Evolutionary conservation across 2,113 vertebrate species (phyloP), one percentile per base, ranked within the genome.

Genomic region (Mellivora capensis): DNA sequence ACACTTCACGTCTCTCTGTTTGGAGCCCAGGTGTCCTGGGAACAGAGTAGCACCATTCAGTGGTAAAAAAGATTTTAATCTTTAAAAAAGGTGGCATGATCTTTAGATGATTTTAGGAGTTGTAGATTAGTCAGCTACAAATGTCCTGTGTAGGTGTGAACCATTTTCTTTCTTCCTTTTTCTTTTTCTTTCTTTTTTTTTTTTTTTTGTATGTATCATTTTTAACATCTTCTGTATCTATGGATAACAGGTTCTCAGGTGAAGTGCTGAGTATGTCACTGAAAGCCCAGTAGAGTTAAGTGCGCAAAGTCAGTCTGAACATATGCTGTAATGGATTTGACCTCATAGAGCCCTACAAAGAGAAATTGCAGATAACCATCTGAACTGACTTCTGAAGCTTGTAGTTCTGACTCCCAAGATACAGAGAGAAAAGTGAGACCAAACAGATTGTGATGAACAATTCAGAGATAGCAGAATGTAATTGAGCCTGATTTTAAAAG

Each of bases 291-390:
- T 92, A 97, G 98, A 98, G 98, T 99, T 99, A 98, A 98, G 97
- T 98, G 98, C 98, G 96, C 97, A 98, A 98, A 98, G 98, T 98
- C 97, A 84, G 95, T 98, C 98, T 97, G 96, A 98, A 97, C 95
- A 97, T 79, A 97, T 23, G 84, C 97, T 98, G 96, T 99, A 99
- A 99, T 99, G 97, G 98, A 98, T 99, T 98, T 99, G 99, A 99
- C 98, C 99, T 98, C 91, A 0, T 98, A 98, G 98, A 98, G 94
- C 98, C 96, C 98, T 98, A 96, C 96, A 98, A 98, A 98, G 97
- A 98, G 98, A 98, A 98, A 98, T 98, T 98, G 98, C 98, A 98
- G 99, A 99, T 98, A 99, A 98, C 98, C 98, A 98, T 98, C 98
- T 98, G 98, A 99, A 98, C 98, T 97, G 96, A 98, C 98, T 98